Base-by-base conservation (phyloP, 2,797 vertebrate genomes). In the Mico argentatus region DNA sequence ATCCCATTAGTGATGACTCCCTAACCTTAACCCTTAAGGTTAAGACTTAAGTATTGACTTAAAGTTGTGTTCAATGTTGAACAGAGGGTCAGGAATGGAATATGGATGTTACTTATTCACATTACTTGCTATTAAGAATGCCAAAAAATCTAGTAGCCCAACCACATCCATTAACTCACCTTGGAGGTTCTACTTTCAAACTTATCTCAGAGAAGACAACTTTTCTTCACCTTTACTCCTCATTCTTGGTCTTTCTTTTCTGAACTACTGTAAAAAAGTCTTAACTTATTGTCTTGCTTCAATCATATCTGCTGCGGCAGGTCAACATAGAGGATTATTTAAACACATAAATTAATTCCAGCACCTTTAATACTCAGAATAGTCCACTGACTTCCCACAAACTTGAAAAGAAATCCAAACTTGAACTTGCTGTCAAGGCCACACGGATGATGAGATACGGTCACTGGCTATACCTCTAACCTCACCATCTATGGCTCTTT, bases 111-210 rank as follows among this genome's bases (percentile, higher is more conserved):
- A 39, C 59, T 89, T 76, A 46, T 26, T 96, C 50, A 64, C 17
- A 94, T 52, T 48, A 27, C 30, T 81, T 84, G 41, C 10, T 24
- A 50, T 57, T 91, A 91, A 84, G 67, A 94, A 61, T 80, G 13
- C 13, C 22, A 80, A 82, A 95, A 52, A 80, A 3, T 57, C 7
- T 72, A 36, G 33, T 82, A 41, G 2, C 1, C 17, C 57, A 88
- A 85, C 12, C 7, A 73, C 0, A 83, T 27, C 17, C 15, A 24
- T 50, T 50, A 91, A 4, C 9, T 39, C 36, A 13, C 39, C 75
- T 46, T 73, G 22, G 15, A 82, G 52, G 17, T 11, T 81, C 50
- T 85, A 67, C 3, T 89, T 52, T 11, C 22, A 46, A 73, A n/a
- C 36, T 14, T 33, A 57, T 72, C 24, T 9, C 26, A 72, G n/a